Conservation (phyloP, 1,140 invertebrate species). For the Hydropsyche tenuis region DNA sequence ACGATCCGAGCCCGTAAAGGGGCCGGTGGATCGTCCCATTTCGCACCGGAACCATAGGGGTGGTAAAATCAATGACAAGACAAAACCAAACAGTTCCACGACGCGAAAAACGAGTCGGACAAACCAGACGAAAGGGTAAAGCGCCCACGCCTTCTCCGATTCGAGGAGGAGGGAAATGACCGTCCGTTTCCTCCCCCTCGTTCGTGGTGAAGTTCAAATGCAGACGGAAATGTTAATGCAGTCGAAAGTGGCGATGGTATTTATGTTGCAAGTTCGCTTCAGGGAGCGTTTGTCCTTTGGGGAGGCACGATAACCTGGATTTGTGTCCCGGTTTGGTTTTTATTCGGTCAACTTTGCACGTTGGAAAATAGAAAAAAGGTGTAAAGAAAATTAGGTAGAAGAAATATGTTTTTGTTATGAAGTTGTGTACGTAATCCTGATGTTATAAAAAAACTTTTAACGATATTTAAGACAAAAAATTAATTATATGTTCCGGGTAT, state of each 20-base stretch:
- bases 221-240: no score
- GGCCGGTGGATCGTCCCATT: constrained; percentile 3
- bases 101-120: neutral
- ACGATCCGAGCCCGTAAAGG: neutral
- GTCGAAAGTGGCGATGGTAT: no score
- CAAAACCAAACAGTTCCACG: constrained; percentile 16
- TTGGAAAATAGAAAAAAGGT: no score
- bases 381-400: no score
- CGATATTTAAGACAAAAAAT: no score
- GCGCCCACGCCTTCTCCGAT: neutral
- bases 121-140: neutral
- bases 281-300: constrained; percentile 3
- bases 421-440: no score
- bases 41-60: neutral
- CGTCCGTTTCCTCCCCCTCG: no score
- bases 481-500: no score
- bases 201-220: no score
- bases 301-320: constrained; percentile 20
- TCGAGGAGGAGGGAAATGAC: no score
- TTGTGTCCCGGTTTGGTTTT: constrained; percentile 11
- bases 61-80: constrained; percentile 24
- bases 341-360: constrained; percentile 11
- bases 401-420: no score
- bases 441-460: no score
- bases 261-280: neutral